A percentile compares a stretch with the other conserved stretches of the same genome.
phyloP scores from a whole-genome alignment of 2,113 vertebrate species.

The Megaceryle torquata region DNA sequence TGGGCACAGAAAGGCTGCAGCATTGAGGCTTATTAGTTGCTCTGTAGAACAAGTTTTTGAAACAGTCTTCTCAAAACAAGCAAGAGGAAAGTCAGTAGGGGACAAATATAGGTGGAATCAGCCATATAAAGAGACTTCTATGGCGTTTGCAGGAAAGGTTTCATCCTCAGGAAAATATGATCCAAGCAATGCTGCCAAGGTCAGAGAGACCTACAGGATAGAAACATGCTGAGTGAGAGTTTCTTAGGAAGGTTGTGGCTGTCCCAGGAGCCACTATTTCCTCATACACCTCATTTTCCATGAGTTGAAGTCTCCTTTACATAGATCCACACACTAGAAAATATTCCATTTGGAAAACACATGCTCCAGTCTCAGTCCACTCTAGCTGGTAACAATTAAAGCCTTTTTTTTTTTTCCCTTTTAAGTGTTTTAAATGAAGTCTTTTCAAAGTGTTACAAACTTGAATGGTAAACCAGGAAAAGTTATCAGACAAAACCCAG shows the following conservation, averaged over 20 bases:
- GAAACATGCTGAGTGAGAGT: background rate
- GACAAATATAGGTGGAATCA: background rate
- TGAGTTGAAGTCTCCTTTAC: background rate
- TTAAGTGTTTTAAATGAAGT: no score
- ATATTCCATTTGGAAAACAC: background rate
- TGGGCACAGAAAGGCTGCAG: background rate
- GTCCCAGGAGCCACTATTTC: background rate
- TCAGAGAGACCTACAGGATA: background rate
- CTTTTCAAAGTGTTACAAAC: background rate
- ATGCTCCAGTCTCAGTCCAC: background rate
- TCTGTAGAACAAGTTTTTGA: background rate
- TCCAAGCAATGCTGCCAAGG: background rate
- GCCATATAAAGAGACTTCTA: background rate
- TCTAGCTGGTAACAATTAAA: background rate
- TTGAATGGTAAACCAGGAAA: background rate
- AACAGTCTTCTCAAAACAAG: background rate
- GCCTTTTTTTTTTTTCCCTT: background rate
- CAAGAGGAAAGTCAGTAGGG: background rate
- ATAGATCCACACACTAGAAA: background rate
- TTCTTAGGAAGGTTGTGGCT: background rate
- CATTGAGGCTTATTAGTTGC: background rate
- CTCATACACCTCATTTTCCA: background rate
- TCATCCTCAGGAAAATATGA: background rate
- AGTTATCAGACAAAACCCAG: background rate
- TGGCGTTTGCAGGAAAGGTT: background rate